A percentile compares a stretch with the other conserved stretches of the same genome.
These are phyloP conservation scores for Patagioenas fasciata DNA, from an alignment of 2,113 vertebrate species.

Conservation along the genomic window DNA sequence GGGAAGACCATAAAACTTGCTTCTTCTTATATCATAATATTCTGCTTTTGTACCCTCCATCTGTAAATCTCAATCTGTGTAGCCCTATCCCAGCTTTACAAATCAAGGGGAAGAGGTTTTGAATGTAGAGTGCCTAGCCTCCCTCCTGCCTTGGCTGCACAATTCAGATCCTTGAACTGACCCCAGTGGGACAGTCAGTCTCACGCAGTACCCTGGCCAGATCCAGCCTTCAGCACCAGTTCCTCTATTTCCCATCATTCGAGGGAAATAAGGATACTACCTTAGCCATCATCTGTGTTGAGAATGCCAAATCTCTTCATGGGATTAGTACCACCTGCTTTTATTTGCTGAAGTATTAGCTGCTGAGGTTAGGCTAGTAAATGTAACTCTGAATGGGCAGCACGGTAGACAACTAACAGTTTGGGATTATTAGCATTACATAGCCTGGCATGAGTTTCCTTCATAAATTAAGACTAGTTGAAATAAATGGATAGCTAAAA, in stretches of 20 bases:
- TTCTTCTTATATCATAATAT: neutral
- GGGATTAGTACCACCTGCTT: neutral
- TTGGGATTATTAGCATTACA: neutral
- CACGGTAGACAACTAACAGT: neutral
- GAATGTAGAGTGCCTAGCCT: neutral
- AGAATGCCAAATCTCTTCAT: neutral
- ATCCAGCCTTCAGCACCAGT: neutral
- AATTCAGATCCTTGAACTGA: fast-evolving
- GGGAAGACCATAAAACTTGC: neutral
- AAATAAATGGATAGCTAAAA: neutral
- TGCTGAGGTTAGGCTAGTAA: neutral
- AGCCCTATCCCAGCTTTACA: neutral
- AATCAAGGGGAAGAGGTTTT: neutral
- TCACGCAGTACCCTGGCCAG: neutral
- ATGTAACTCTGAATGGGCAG: neutral
- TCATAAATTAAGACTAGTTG: neutral
- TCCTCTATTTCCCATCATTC: neutral
- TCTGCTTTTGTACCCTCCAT: neutral
- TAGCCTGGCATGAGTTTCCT: neutral
- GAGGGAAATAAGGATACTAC: neutral
- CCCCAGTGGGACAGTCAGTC: neutral
- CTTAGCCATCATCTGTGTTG: neutral
- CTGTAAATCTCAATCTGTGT: neutral
- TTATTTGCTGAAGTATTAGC: neutral
- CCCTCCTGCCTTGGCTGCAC: neutral